A percentile compares a stretch with the other conserved stretches of the same genome.
These are phyloP conservation scores for Pedicia rivosa DNA, from an alignment of 2,888 invertebrate genomes.

Conservation along the genomic window DNA sequence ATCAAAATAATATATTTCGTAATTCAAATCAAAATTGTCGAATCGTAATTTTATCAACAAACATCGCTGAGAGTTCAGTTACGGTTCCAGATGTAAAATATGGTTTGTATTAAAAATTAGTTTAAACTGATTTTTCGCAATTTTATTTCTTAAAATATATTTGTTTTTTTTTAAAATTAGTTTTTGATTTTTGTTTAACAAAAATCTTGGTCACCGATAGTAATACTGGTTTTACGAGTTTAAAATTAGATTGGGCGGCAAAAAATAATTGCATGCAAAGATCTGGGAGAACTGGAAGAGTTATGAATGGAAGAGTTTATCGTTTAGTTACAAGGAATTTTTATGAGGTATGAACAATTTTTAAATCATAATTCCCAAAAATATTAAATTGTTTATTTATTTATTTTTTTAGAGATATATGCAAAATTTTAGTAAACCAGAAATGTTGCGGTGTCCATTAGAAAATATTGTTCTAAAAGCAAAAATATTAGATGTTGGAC, in stretches of 20 bases:
- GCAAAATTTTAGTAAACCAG: conserved; percentile 44
- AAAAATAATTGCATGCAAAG: conserved; percentile 80
- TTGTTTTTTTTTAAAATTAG: conserved; percentile 31
- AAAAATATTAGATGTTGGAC: conserved; percentile 69
- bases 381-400: not conserved
- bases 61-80: conserved; percentile 85
- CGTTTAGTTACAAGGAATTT: conserved; percentile 52
- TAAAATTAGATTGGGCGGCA: conserved; percentile 76
- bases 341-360: conserved; percentile 35
- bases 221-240: conserved; percentile 44
- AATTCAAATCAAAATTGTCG: conserved; percentile 30
- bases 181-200: conserved; percentile 88
- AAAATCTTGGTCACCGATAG: conserved; percentile 64
- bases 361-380: not conserved
- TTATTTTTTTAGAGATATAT: conserved; percentile 30
- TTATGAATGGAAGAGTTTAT: conserved; percentile 73
- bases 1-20: conserved; percentile 46
- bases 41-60: conserved; percentile 78
- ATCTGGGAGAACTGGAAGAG: conserved; percentile 79
- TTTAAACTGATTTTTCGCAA: not conserved
- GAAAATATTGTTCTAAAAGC: conserved; percentile 63
- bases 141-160: not conserved
- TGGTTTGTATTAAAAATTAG: conserved; percentile 15
- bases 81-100: conserved; percentile 79
- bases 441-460: conserved; percentile 67